phyloP scores from a whole-genome alignment of 2,888 invertebrate genomes.

The Apodemia duryi region DNA sequence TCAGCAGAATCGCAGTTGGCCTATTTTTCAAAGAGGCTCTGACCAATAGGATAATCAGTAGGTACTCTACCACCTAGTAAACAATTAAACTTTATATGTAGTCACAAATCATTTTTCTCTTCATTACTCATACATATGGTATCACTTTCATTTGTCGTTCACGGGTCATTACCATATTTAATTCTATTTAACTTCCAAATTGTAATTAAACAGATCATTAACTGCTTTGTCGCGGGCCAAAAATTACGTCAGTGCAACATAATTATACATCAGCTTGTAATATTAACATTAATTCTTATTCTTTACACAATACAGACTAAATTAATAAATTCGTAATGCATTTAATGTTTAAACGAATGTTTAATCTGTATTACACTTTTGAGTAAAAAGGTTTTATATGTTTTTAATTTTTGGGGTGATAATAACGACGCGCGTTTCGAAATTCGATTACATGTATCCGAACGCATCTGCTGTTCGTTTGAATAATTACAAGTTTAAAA shows the following conservation, averaged over 20 bases:
- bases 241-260: not conserved
- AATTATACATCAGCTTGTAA: not conserved
- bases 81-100: no score
- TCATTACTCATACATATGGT: constrained; percentile 28
- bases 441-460: constrained; percentile 54
- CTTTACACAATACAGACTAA: not conserved
- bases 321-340: not conserved
- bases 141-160: constrained; percentile 31
- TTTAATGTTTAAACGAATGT: not conserved
- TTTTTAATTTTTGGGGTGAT: constrained; percentile 17
- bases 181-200: constrained; percentile 41
- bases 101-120: not conserved
- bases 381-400: constrained; percentile 23
- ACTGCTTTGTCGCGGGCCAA: constrained; percentile 36
- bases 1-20: no score
- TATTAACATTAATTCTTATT: not conserved
- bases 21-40: no score
- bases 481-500: constrained; percentile 67
- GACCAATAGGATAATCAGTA: no score
- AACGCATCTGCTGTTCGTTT: constrained; percentile 72
- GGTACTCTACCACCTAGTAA: no score
- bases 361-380: constrained; percentile 1
- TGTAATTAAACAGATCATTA: constrained; percentile 51
- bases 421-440: constrained; percentile 26
- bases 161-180: constrained; percentile 49